phyloP scores from a whole-genome alignment of 2,888 invertebrate species.

The Latrodectus elegans region DNA sequence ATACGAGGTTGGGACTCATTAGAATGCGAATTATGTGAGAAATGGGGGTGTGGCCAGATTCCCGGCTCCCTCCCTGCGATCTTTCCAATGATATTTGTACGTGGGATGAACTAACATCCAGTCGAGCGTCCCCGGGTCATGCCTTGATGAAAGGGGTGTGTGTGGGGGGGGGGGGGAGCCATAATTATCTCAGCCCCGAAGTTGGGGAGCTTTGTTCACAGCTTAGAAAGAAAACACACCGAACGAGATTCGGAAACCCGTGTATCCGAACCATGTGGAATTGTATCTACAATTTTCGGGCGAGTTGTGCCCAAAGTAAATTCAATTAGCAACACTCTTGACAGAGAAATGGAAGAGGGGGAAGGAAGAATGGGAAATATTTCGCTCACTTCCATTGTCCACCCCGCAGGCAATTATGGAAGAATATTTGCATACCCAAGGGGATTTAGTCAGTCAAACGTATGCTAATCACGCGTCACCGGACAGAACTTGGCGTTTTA shows the following conservation, averaged over 20 bases:
- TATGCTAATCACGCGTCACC: not conserved
- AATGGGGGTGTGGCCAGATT: slow-evolving; percentile 14
- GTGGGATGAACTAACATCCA: slow-evolving; percentile 15
- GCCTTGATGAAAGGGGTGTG: not conserved
- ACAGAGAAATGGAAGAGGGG: not conserved
- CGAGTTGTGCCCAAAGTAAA: not conserved
- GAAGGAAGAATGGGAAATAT: not conserved
- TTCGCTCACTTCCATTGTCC: not conserved
- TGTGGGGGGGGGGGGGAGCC: too few relatives aligned
- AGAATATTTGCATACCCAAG: not conserved
- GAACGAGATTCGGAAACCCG: not conserved
- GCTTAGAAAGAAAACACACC: not conserved
- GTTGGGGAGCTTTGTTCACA: not conserved
- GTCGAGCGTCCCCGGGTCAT: not conserved
- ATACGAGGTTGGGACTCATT: slow-evolving; percentile 47
- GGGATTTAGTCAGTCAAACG: not conserved
- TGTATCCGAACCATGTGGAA: not conserved
- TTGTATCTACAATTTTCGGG: not conserved
- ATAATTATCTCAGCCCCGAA: not conserved
- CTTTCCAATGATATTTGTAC: slow-evolving; percentile 24
- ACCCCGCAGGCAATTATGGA: not conserved
- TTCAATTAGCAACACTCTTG: not conserved
- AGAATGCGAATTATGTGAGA: slow-evolving; percentile 64
- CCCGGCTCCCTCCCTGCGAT: not conserved
- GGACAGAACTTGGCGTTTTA: not conserved